Conservation (phyloP, 2,113 vertebrate genomes). For the Bothrops jararaca region DNA sequence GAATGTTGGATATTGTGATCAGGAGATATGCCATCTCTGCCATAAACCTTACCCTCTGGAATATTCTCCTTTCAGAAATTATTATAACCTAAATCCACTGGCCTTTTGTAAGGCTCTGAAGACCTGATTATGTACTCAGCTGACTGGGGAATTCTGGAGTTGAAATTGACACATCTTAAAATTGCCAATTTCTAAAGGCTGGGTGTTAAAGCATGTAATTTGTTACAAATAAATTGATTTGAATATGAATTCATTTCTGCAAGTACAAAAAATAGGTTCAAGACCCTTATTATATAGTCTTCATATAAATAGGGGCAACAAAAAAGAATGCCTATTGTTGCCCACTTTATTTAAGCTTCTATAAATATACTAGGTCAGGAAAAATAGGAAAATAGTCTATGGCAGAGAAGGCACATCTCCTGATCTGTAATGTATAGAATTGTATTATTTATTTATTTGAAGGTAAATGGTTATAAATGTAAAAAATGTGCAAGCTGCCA, state of each 20-base stretch:
- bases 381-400: neutral
- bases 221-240: neutral
- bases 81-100: no score
- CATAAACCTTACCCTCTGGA: no score
- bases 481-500: neutral
- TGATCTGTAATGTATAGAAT: neutral
- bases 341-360: neutral
- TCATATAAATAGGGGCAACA: neutral
- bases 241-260: neutral
- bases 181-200: neutral
- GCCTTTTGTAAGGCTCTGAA: no score
- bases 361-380: neutral
- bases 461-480: neutral
- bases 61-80: no score
- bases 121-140: no score
- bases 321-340: neutral
- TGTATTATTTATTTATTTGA: neutral
- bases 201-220: neutral
- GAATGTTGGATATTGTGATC: no score
- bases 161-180: neutral
- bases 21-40: no score
- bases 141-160: no score
- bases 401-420: no score
- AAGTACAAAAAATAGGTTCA: neutral
- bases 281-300: neutral